These are phyloP conservation scores for Agriotes lineatus DNA, from an alignment of 2,888 invertebrate species.

Conservation along the genomic window DNA sequence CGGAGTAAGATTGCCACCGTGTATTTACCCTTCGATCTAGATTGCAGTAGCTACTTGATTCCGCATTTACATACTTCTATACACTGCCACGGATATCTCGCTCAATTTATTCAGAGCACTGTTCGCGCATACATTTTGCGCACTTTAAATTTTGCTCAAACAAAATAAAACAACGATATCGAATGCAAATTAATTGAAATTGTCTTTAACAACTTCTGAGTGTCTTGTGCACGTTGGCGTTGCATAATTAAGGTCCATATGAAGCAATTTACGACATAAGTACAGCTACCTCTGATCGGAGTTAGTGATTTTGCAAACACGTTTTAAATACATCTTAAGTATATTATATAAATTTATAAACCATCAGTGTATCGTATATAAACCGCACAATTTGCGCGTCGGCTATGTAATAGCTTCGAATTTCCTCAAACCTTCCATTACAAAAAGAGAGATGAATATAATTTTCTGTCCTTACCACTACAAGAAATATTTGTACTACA, in stretches of 20 bases:
- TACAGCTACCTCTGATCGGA: constrained; percentile 32
- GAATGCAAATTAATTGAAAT: constrained; percentile 65
- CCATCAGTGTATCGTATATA: not conserved
- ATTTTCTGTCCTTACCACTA: too few species aligned
- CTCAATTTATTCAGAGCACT: constrained; percentile 57
- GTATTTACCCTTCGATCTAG: constrained; percentile 55
- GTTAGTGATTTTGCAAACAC: constrained; percentile 30
- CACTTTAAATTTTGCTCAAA: constrained; percentile 60
- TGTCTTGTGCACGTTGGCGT: constrained; percentile 57
- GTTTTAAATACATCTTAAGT: constrained; percentile 8
- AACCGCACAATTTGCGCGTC: too few species aligned
- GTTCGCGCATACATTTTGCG: constrained; percentile 59
- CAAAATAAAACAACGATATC: constrained; percentile 58
- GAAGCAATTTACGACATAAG: constrained; percentile 35
- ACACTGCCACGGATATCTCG: constrained; percentile 57
- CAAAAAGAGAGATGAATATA: too few species aligned
- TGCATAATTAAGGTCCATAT: constrained; percentile 43
- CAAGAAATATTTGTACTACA: too few species aligned
- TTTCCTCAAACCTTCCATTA: too few species aligned
- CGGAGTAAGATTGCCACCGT: constrained; percentile 37
- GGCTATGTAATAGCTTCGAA: too few species aligned
- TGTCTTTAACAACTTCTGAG: constrained; percentile 60
- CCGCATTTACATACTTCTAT: constrained; percentile 63
- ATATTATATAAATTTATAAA: constrained; percentile 1
- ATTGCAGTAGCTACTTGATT: constrained; percentile 62